phyloP scores from a whole-genome alignment of 2,888 invertebrate genomes.

The Morpho helenor region DNA sequence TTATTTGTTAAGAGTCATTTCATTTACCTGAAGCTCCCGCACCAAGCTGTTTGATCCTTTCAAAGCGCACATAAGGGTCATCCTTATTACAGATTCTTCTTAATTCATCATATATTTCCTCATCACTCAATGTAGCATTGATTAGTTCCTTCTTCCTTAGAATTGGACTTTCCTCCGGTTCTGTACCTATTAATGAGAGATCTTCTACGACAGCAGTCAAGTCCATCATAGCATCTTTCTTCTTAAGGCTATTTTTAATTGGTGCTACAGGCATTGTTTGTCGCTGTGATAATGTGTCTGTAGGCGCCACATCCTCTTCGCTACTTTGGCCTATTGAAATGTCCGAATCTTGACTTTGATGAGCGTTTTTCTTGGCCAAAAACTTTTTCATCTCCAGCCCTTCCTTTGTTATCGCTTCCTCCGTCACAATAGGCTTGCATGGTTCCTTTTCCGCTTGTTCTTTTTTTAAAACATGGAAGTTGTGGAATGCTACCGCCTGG shows the following conservation, averaged over 20 bases:
- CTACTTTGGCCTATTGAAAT: slow-evolving; percentile 74
- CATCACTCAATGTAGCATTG: slow-evolving; percentile 81
- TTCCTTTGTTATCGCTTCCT: slow-evolving; percentile 89
- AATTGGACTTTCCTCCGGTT: slow-evolving; percentile 78
- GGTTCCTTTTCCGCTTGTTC: slow-evolving; percentile 85
- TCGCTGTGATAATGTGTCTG: slow-evolving; percentile 54
- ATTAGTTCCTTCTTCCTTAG: slow-evolving; percentile 79
- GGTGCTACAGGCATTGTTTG: slow-evolving; percentile 79
- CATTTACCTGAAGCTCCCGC: slow-evolving; percentile 89
- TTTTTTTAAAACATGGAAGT: slow-evolving; percentile 89
- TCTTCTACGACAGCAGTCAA: slow-evolving; percentile 61
- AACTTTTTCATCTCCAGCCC: slow-evolving; percentile 90
- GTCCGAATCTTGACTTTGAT: slow-evolving; percentile 82
- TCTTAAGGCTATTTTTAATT: slow-evolving; percentile 60
- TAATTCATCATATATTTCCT: slow-evolving; percentile 88
- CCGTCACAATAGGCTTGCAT: slow-evolving; percentile 90
- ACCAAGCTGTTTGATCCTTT: slow-evolving; percentile 90
- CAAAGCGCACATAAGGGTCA: slow-evolving; percentile 90
- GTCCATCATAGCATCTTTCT: slow-evolving; percentile 60
- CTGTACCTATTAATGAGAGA: slow-evolving; percentile 62
- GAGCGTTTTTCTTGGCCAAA: slow-evolving; percentile 85
- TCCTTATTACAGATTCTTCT: slow-evolving; percentile 88
- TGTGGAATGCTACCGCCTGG: slow-evolving; percentile 94
- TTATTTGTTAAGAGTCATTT: too few species aligned
- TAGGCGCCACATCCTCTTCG: slow-evolving; percentile 71